A percentile compares a stretch with the other conserved stretches of the same genome.
phyloP scores from a whole-genome alignment of 64 coral and sea anemone genomes.

The Cladopsammia gracilis region DNA sequence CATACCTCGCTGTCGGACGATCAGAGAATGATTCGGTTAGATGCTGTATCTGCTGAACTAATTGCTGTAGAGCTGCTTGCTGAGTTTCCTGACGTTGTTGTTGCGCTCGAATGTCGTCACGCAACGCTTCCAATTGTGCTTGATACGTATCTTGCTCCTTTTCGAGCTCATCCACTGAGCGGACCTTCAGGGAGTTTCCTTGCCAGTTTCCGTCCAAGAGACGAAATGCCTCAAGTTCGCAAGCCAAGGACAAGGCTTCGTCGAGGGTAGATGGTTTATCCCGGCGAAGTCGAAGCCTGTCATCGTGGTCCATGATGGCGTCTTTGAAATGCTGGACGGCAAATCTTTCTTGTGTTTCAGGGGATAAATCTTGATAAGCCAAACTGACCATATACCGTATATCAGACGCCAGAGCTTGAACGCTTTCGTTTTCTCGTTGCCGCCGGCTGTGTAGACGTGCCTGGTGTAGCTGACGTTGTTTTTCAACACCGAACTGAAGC shows the following conservation, averaged over 20 bases:
- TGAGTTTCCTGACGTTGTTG: conserved; percentile 17
- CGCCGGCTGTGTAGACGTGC: conserved; percentile 42
- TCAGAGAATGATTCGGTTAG: conserved; percentile 17
- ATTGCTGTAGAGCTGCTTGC: conserved; percentile 5
- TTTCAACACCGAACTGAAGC: conserved; percentile 54
- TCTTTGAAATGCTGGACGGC: conserved; percentile 58
- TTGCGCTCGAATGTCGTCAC: conserved; percentile 11
- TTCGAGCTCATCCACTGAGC: not conserved
- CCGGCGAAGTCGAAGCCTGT: conserved; percentile 23
- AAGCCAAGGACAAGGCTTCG: conserved; percentile 14
- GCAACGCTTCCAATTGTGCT: not conserved
- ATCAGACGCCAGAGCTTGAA: conserved; percentile 53
- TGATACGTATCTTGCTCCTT: not conserved
- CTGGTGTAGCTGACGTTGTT: conserved; percentile 66
- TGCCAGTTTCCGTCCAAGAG: conserved; percentile 16
- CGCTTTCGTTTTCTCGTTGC: conserved; percentile 44
- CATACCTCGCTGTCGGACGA: conserved; percentile 19
- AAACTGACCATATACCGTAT: conserved; percentile 30
- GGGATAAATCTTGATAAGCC: conserved; percentile 40
- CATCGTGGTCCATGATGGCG: conserved; percentile 32
- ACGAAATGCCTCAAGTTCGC: conserved; percentile 37
- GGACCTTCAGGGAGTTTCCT: not conserved
- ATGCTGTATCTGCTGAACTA: conserved; percentile 31
- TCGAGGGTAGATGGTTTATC: conserved; percentile 42
- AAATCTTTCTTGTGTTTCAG: conserved; percentile 51